Evolutionary conservation across 2,888 invertebrate species (phyloP), one percentile per base, ranked within the genome.

Genomic region (Conomelus anceps): DNA sequence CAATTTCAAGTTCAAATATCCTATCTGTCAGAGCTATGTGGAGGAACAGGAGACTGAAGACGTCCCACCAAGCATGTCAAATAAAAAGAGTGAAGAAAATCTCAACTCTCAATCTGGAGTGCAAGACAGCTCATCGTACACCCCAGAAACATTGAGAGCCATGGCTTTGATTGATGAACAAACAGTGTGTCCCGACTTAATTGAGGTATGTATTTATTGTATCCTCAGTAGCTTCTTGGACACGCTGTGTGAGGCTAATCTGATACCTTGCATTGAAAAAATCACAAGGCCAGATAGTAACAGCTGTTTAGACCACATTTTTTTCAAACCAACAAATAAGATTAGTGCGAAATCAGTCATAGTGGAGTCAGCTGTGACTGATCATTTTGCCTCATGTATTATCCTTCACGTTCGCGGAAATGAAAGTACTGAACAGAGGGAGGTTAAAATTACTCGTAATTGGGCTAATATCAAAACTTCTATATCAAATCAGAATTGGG

Each of bases 181-280:
- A 92, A 99, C 99, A 93, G 94, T 98, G 91, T 97, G 97, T 92
- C 98, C 99, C 93, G 99, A 99, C 93, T 94, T 99, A 7, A 96
- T 99, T 90, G 98, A 98, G 94, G 92, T 91, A 90, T 90, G 89
- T 89, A 20, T 3, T 89, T 90, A 26, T 22, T 23, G 22, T 63
- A 7, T n/a, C n/a, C 17, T 34, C 11, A 9, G 34, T 87, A 3
- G 1, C 87, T 23, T 88, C 22, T 26, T 24, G n/a, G n/a, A n/a
- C n/a, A n/a, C n/a, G n/a, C n/a, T n/a, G n/a, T n/a, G n/a, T n/a
- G n/a, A n/a, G n/a, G n/a, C n/a, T n/a, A n/a, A n/a, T n/a, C n/a
- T n/a, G n/a, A n/a, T n/a, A n/a, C n/a, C n/a, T n/a, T n/a, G n/a
- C n/a, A n/a, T n/a, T n/a, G n/a, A n/a, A n/a, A n/a, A n/a, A n/a